These are phyloP conservation scores for Drosophila nebulosa DNA, from an alignment of 1,140 invertebrate genomes.

Conservation along the genomic window DNA sequence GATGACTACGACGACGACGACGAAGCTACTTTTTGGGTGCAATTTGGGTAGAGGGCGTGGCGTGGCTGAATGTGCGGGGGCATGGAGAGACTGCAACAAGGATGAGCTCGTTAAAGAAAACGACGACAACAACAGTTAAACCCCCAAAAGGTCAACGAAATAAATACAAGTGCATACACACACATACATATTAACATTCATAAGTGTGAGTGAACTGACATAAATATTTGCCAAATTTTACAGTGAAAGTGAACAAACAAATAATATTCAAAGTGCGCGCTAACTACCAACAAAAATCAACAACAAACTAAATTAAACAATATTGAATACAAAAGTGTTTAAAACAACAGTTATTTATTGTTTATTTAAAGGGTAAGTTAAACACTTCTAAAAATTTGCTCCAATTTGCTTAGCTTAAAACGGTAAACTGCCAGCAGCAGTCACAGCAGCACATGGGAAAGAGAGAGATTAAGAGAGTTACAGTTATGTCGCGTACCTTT, in stretches of 20 bases:
- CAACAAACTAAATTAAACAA: constrained; percentile 4
- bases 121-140: constrained; percentile 45
- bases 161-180: neutral
- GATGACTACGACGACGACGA: neutral
- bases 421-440: no score
- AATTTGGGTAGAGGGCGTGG: constrained; percentile 13
- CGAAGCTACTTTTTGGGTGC: constrained; percentile 12
- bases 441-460: no score
- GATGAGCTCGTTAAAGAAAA: constrained; percentile 77
- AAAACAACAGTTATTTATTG: neutral
- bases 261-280: neutral
- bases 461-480: no score
- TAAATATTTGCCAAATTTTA: neutral
- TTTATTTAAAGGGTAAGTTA: no score
- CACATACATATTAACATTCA: no score
- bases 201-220: no score
- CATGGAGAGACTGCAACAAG: constrained; percentile 63
- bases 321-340: neutral
- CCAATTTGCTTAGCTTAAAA: no score
- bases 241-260: neutral
- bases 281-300: neutral
- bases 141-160: neutral
- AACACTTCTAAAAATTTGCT: no score
- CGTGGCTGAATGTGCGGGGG: neutral
- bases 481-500: neutral